These are phyloP conservation scores for Pinctada fucata DNA, from an alignment of 2,888 invertebrate species.

Conservation along the genomic window DNA sequence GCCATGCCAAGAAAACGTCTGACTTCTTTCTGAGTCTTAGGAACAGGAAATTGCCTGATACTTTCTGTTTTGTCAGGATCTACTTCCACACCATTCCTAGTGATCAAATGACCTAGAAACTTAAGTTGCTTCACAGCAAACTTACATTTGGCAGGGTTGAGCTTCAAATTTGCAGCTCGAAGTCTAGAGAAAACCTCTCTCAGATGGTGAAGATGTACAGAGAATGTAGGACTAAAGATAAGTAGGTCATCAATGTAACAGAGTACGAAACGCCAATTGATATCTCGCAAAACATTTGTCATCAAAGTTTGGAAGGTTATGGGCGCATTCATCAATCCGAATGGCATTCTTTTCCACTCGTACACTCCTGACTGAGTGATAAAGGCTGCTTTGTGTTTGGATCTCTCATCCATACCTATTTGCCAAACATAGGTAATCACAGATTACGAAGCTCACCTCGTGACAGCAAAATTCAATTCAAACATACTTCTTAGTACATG, in stretches of 20 bases:
- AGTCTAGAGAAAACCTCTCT: constrained; percentile 45
- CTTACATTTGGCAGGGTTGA: constrained; percentile 48
- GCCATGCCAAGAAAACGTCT: constrained; percentile 43
- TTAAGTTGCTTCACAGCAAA: constrained; percentile 41
- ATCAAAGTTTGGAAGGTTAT: constrained; percentile 46
- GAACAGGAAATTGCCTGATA: constrained; percentile 29
- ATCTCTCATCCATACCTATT: constrained; percentile 33
- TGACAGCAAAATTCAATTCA: no score
- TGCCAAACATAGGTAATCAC: no score
- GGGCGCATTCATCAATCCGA: constrained; percentile 50
- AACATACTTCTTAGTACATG: no score
- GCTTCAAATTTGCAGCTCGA: constrained; percentile 38
- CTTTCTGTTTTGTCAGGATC: constrained; percentile 35
- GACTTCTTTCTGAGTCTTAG: constrained; percentile 31
- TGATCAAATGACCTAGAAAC: constrained; percentile 43
- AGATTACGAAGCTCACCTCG: no score
- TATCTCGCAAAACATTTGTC: constrained; percentile 36
- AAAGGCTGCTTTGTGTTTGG: constrained; percentile 44
- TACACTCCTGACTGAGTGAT: constrained; percentile 44
- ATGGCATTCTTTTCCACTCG: constrained; percentile 44
- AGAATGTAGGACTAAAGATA: constrained; percentile 41
- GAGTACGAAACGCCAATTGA: constrained; percentile 49
- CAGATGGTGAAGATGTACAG: constrained; percentile 43
- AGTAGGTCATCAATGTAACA: constrained; percentile 55
- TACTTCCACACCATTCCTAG: constrained; percentile 37